Evolutionary conservation across 2,797 vertebrate genomes (phyloP).

Genomic region (Sorex maritimensis): DNA sequence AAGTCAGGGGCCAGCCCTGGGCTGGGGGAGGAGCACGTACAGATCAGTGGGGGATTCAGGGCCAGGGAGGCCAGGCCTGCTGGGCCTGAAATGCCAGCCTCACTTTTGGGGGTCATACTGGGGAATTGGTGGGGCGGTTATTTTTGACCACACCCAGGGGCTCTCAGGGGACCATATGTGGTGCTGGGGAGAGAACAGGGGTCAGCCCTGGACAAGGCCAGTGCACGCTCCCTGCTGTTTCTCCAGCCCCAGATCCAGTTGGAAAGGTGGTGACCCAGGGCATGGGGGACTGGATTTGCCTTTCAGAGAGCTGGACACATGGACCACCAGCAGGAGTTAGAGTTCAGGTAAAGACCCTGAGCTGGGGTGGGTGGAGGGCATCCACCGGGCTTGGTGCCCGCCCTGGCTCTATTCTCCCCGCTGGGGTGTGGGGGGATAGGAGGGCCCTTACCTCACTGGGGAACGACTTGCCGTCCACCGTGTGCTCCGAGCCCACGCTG

Average conservation of each 20-base stretch:
- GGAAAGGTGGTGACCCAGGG: not conserved
- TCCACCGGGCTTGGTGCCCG: not conserved
- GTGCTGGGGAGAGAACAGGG: not conserved
- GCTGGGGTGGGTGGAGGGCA: not conserved
- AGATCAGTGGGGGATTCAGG: not conserved
- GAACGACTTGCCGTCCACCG: slow-evolving; percentile 94
- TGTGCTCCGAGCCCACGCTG: slow-evolving; percentile 96
- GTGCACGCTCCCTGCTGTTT: not conserved
- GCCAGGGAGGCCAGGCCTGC: not conserved
- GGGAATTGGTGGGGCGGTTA: too few relatives aligned
- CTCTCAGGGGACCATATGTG: not conserved
- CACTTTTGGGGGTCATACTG: not conserved
- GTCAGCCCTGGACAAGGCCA: not conserved
- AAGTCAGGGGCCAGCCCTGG: not conserved
- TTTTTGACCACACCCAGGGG: too few relatives aligned
- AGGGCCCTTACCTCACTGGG: slow-evolving; percentile 94
- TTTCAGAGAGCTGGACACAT: slow-evolving; percentile 21
- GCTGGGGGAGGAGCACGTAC: not conserved
- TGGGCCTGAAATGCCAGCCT: not conserved
- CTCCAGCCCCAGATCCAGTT: not conserved
- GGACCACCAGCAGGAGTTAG: not conserved
- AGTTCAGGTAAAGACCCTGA: not conserved
- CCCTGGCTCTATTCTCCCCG: too few relatives aligned
- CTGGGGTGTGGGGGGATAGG: not conserved
- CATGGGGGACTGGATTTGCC: not conserved